These are phyloP conservation scores for Dione juno DNA, from an alignment of 2,888 invertebrate genomes.

Conservation along the genomic window DNA sequence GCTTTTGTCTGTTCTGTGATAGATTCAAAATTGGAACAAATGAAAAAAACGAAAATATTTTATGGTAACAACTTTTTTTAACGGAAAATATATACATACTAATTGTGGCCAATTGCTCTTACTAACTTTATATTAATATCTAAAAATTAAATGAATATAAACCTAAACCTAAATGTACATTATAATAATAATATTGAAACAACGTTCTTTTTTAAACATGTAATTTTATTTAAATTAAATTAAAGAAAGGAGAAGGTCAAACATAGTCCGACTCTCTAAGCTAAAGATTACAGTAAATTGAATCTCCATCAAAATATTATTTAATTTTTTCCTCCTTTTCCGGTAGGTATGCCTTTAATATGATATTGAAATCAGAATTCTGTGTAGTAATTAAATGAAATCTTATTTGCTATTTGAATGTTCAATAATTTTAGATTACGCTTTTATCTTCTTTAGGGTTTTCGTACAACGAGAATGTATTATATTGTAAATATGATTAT, in stretches of 20 bases:
- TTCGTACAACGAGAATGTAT: conserved; percentile 6
- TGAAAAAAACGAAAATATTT: too few species aligned
- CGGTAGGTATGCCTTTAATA: conserved; percentile 32
- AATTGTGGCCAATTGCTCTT: too few species aligned
- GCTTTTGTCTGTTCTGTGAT: too few species aligned
- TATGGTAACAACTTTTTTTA: too few species aligned
- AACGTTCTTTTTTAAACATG: too few species aligned
- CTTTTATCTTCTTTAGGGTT: conserved; percentile 21
- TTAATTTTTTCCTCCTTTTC: conserved; percentile 30
- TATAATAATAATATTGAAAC: too few species aligned
- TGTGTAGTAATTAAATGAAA: conserved; percentile 30
- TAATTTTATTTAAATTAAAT: too few species aligned
- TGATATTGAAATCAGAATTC: conserved; percentile 35
- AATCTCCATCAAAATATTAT: conserved; percentile 34
- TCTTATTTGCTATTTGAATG: conserved; percentile 21
- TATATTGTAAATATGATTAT: neutral
- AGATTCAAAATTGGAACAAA: too few species aligned
- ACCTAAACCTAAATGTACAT: too few species aligned
- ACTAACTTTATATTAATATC: too few species aligned
- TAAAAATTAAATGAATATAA: too few species aligned
- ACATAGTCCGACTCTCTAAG: conserved; percentile 3
- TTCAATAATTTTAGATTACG: conserved; percentile 24
- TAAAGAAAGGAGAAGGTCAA: neutral
- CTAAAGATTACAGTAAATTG: conserved; percentile 16
- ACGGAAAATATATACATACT: too few species aligned